Base-by-base conservation (phyloP, 2,113 vertebrate species). In the Raja brachyura region DNA sequence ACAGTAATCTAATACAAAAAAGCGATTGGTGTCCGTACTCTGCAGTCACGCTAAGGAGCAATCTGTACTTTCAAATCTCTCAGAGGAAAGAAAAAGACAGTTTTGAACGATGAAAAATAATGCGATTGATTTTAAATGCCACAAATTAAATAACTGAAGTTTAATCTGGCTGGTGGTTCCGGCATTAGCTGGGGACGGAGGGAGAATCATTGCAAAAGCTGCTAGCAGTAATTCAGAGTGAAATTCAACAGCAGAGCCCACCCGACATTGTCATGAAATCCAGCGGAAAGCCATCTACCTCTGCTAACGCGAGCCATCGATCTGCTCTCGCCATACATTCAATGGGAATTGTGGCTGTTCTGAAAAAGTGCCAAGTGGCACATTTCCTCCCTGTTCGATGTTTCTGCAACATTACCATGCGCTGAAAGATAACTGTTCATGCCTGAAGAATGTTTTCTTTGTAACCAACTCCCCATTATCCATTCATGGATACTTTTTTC, bases 281-380 rank as follows among this genome's bases (percentile, higher is more conserved):
- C 13, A 61, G 7, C 14, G 56, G 56, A n/a, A 73, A 63, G 11
- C 13, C 28, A 86, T 63, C 56, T 59, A 61, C 56, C 28, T 31
- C 83, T 61, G 75, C 11, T 14, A 14, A 77, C 9, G 75, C 33
- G n/a, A 77, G 73, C 73, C 73, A 73, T 77, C 75, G 28, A 66
- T n/a, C 81, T 13, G 28, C n/a, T 9, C n/a, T n/a, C 25, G 48
- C 81, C 10, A 59, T 85, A 59, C 18, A n/a, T 59, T n/a, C 74
- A 75, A 75, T 75, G 74, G 9, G 74, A 28, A 75, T 28, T 25
- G 54, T 18, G 33, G 77, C 4, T 56, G 54, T 56, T 25, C 14
- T 39, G 86, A 22, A 70, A 90, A 68, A 86, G n/a, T 66, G 88
- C 88, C 66, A 68, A 92, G 66, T 70, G 88, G 88, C 88, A 73